Evolutionary conservation across 2,113 vertebrate genomes (phyloP), one percentile per base, ranked within the genome.

Genomic region (Sarotherodon lohbergeri): DNA sequence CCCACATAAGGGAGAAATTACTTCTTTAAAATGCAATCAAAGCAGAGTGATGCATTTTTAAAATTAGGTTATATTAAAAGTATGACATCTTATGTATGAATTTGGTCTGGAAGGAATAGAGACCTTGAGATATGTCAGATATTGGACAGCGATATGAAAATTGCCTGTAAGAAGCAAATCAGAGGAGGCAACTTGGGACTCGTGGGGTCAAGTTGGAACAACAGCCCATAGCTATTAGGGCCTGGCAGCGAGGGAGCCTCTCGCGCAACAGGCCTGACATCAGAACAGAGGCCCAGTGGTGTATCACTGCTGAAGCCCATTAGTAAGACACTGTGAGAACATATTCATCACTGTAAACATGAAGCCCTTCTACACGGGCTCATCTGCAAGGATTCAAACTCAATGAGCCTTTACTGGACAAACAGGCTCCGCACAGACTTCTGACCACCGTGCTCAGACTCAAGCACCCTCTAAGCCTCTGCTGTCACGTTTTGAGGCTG

Each of bases 91-190:
- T 32, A 63, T 36, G n/a, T 43, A 36, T 27, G 57, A 84, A 27
- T 39, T 6, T 61, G 55, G 82, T 57, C 83, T 82, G 50, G 68
- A 89, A 85, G 83, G 86, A 73, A 55, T 54, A 84, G 86, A 84
- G 81, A 90, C 91, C 92, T 93, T 89, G 83, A 88, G 88, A 90
- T 84, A 93, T 86, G 91, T 93, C 90, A 90, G 41, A 85, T 90
- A 80, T 79, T 86, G 66, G 84, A 86, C 76, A 68, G 82, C 22
- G 89, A 94, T 78, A 93, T 85, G 91, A 93, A 92, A 94, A 94
- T 91, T 93, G 93, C 83, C 71, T 82, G 41, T 94, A 82, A 93
- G 88, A 94, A 84, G 55, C 32, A 48, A 90, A 86, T 88, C 80
- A 85, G 24, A 36, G 32, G 73, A 79, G 52, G 84, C 79, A 89